Percentiles rank a stretch among this genome's conserved stretches.
These are phyloP conservation scores for Dendroctonus valens DNA, from an alignment of 1,140 invertebrate genomes.

Conservation along the genomic window DNA sequence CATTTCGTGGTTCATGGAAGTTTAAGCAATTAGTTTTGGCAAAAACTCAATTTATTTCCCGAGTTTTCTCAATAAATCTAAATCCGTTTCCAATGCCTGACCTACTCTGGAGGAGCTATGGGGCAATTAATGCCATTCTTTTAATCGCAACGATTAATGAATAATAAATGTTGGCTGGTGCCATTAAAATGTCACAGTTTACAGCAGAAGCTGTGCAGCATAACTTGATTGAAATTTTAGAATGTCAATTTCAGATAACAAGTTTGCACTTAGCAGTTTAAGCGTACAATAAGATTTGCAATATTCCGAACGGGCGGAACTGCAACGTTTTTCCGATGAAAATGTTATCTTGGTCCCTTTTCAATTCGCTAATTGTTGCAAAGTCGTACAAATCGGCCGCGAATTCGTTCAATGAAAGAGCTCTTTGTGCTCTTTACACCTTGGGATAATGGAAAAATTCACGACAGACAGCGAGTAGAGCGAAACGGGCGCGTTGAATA, in stretches of 20 bases:
- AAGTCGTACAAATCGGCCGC: neutral
- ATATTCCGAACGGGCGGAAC: neutral
- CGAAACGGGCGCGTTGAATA: slow-evolving; percentile 6
- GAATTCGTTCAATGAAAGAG: slow-evolving; percentile 2
- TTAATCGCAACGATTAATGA: too few relatives aligned
- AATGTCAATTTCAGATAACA: neutral
- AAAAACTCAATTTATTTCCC: too few relatives aligned
- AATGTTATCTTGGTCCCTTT: neutral
- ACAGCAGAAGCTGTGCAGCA: too few relatives aligned
- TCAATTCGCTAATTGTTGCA: neutral
- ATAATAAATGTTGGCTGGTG: too few relatives aligned
- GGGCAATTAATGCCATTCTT: too few relatives aligned
- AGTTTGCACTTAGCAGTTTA: neutral
- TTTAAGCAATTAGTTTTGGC: too few relatives aligned
- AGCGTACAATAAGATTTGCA: neutral
- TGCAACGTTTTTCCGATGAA: neutral
- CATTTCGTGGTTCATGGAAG: too few relatives aligned
- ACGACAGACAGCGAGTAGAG: slow-evolving; percentile 1
- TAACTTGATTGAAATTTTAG: too few relatives aligned
- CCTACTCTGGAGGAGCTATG: too few relatives aligned
- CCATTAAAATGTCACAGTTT: too few relatives aligned
- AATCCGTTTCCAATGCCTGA: too few relatives aligned
- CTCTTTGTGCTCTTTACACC: slow-evolving; percentile 5
- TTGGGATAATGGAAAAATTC: slow-evolving; percentile 9
- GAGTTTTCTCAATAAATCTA: too few relatives aligned